Percentiles rank a stretch among this genome's conserved stretches.
phyloP scores from a whole-genome alignment of 2,797 vertebrate species.

The Morus bassanus region DNA sequence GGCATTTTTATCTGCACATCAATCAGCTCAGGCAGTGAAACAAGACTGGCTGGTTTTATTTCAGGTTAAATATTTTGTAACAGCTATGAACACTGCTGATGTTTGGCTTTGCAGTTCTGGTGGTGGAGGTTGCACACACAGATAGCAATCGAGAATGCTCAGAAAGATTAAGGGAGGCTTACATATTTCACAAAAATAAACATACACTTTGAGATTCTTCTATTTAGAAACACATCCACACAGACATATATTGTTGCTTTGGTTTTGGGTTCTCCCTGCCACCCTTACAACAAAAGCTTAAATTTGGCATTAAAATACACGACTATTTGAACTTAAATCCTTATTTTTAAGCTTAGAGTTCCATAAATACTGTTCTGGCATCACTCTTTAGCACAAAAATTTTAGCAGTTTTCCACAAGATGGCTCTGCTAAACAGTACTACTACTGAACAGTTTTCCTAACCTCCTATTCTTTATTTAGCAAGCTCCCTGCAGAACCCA shows the following conservation, averaged over 20 bases:
- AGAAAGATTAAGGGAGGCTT: background rate
- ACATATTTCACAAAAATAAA: background rate
- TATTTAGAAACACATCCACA: background rate
- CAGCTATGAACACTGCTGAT: background rate
- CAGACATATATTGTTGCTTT: background rate
- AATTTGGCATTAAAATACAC: background rate
- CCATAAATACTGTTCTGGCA: background rate
- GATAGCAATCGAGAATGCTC: background rate
- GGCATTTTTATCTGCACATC: background rate
- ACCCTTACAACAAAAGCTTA: background rate
- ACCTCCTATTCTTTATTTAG: background rate
- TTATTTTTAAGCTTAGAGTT: background rate
- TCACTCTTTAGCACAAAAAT: background rate
- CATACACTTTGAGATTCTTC: background rate
- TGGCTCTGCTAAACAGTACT: constrained; percentile 47
- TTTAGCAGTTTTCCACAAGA: constrained; percentile 50
- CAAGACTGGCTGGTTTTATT: background rate
- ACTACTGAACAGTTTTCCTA: background rate
- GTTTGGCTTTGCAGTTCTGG: background rate
- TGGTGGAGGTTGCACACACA: background rate
- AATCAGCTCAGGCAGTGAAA: background rate
- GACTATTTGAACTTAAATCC: background rate
- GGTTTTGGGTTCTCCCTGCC: background rate
- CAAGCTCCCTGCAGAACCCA: background rate
- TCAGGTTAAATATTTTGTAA: background rate